Evolutionary conservation across 2,113 vertebrate species (phyloP).

Genomic region (Ictidomys tridecemlineatus): DNA sequence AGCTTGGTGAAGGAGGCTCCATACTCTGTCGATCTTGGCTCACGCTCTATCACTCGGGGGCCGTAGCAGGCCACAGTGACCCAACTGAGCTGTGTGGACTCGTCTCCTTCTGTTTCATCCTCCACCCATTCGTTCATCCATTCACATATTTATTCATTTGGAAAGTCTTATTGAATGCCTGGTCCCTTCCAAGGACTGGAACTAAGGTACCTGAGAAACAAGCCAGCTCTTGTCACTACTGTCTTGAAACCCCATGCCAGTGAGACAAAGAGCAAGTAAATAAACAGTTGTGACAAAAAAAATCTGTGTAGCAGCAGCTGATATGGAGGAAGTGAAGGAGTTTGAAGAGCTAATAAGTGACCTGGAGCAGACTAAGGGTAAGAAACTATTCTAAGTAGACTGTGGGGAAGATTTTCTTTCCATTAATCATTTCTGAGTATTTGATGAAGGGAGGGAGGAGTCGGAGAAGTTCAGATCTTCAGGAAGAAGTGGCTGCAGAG

Average conservation of each 20-base stretch:
- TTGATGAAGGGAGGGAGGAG: background rate
- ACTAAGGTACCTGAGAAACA: background rate
- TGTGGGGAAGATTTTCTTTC: background rate
- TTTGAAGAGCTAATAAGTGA: background rate
- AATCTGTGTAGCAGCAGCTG: background rate
- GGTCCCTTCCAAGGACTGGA: background rate
- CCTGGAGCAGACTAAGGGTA: background rate
- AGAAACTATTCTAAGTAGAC: background rate
- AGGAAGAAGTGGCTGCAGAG: background rate
- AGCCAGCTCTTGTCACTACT: background rate
- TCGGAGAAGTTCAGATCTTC: background rate
- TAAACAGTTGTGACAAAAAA: background rate
- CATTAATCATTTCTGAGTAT: background rate
- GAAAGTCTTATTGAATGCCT: background rate
- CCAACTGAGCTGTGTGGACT: background rate
- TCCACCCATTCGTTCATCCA: background rate
- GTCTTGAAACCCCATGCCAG: background rate
- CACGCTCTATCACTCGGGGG: background rate
- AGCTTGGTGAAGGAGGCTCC: background rate
- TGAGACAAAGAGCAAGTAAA: background rate
- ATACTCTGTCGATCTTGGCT: accelerated
- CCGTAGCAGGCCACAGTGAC: background rate
- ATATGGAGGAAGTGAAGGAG: background rate
- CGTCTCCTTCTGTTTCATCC: background rate
- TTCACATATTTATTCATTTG: background rate